Base-by-base conservation (phyloP, 2,888 invertebrate species). In the Micropterix aruncella region DNA sequence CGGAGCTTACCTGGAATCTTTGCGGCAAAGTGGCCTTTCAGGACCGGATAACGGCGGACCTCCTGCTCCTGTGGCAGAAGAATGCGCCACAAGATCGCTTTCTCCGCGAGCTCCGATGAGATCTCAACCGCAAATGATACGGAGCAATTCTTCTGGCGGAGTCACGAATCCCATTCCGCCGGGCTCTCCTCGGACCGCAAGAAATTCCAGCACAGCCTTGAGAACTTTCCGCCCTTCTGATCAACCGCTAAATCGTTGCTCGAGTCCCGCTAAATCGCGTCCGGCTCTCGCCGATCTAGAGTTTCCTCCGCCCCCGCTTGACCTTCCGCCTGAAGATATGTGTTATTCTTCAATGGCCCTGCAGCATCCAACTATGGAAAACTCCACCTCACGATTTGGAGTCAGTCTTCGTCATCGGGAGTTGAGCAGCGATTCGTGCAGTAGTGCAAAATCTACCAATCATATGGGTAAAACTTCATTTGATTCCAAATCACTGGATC, bases 1-100 rank as follows among this genome's bases (percentile, higher is more conserved):
- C 54, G 95, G 95, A 19, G 96, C 95, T 3, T 97, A 92, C 65
- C 69, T 97, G 44, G 95, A 96, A 63, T 94, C 94, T 3, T 73
- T 97, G 57, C 78, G 90, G 39, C 87, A 90, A 58, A 85, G 83
- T 57, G 83, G 81, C 41, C 62, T 72, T 55, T 37, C 50, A 50
- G 47, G 52, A 49, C 40, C 40, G 47, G 54, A 41, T 49, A 49
- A 42, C 47, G 47, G 18, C 40, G 52, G 55, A 41, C 57, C 61
- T 51, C 52, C 59, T 39, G 54, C 65, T 57, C 47, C 65, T 54
- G 51, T 61, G 60, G 59, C 62, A 17, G 49, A 44, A 36, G 49
- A 46, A 3, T 62, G 62, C 45, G 61, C 65, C 52, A 63, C 62
- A 46, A 64, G 79, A 47, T 79, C 79, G 16, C 65, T 80, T 18